phyloP scores from a whole-genome alignment of 2,113 vertebrate genomes.

The Phylloscopus trochiloides region DNA sequence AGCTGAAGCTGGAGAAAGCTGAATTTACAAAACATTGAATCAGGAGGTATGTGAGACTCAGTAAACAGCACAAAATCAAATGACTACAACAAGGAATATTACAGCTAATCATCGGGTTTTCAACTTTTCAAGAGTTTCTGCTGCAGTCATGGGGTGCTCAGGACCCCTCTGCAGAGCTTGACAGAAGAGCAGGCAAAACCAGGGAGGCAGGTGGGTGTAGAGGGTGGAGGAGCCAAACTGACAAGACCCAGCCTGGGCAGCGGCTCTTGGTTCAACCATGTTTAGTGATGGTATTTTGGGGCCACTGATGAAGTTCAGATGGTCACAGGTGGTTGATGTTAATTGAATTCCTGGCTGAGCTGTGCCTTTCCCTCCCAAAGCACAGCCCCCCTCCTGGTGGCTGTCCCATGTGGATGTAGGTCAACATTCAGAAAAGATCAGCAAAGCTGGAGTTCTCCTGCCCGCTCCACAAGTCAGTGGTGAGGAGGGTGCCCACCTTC shows the following conservation, averaged over 20 bases:
- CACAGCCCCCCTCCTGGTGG: not conserved
- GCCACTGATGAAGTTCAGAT: rapidly evolving
- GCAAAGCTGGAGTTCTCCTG: not conserved
- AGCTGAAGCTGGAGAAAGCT: slow-evolving; percentile 70
- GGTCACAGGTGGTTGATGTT: not conserved
- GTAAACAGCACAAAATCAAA: slow-evolving; percentile 48
- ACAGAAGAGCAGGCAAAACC: not conserved
- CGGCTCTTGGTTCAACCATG: rapidly evolving
- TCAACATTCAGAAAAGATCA: not conserved
- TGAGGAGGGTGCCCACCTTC: not conserved
- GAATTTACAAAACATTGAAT: slow-evolving; percentile 80
- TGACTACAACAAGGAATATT: slow-evolving; percentile 44
- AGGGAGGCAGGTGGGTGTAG: not conserved
- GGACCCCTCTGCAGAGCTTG: not conserved
- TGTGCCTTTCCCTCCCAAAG: not conserved
- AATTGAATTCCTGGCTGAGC: not conserved
- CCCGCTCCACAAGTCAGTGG: rapidly evolving
- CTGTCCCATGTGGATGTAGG: not conserved
- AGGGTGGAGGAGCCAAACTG: not conserved
- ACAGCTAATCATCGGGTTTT: slow-evolving; percentile 53
- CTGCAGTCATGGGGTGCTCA: not conserved
- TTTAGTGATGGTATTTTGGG: not conserved
- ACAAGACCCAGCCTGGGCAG: not conserved
- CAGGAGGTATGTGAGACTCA: slow-evolving; percentile 63
- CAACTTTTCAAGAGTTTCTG: slow-evolving; percentile 41